Percentiles rank a stretch among this genome's conserved stretches.
Evolutionary conservation across 1,140 invertebrate species (phyloP).

Genomic region (Sarcophaga peregrina): DNA sequence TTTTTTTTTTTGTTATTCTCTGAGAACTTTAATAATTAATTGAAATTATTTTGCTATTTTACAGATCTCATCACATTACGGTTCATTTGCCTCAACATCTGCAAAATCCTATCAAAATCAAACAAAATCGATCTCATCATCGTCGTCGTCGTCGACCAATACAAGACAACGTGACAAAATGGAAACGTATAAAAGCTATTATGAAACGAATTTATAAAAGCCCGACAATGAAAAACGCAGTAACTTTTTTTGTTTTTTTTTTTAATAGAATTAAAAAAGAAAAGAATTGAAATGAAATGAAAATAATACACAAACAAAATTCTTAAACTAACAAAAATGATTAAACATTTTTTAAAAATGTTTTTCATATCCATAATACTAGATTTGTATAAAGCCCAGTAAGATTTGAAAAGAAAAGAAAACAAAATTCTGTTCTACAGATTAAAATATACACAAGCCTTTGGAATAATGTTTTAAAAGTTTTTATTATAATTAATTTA

Average conservation of each 20-base stretch:
- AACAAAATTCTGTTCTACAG: too few relatives aligned
- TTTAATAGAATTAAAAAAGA: slow-evolving; percentile 29
- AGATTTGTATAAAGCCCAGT: background rate
- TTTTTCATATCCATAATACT: background rate
- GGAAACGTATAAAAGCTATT: slow-evolving; percentile 63
- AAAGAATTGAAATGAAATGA: background rate
- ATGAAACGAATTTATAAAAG: slow-evolving; percentile 64
- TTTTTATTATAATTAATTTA: too few relatives aligned
- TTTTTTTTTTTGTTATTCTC: too few relatives aligned
- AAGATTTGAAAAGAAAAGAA: background rate
- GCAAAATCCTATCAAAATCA: slow-evolving; percentile 42
- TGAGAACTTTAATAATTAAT: background rate
- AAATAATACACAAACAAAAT: background rate
- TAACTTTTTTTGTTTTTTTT: slow-evolving; percentile 21
- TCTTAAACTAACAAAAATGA: slow-evolving; percentile 12
- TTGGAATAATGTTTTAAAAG: too few relatives aligned
- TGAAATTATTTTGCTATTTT: slow-evolving; percentile 23
- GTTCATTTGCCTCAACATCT: slow-evolving; percentile 38
- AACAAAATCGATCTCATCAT: slow-evolving; percentile 40
- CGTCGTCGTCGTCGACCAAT: slow-evolving; percentile 46
- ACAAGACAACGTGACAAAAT: slow-evolving; percentile 57
- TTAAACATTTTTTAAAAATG: slow-evolving; percentile 6
- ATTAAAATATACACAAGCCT: too few relatives aligned
- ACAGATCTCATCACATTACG: slow-evolving; percentile 38
- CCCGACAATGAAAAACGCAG: background rate